Percentiles rank a stretch among this genome's conserved stretches.
These are phyloP conservation scores for Nothoprocta perdicaria DNA, from an alignment of 2,113 vertebrate species.

Conservation along the genomic window DNA sequence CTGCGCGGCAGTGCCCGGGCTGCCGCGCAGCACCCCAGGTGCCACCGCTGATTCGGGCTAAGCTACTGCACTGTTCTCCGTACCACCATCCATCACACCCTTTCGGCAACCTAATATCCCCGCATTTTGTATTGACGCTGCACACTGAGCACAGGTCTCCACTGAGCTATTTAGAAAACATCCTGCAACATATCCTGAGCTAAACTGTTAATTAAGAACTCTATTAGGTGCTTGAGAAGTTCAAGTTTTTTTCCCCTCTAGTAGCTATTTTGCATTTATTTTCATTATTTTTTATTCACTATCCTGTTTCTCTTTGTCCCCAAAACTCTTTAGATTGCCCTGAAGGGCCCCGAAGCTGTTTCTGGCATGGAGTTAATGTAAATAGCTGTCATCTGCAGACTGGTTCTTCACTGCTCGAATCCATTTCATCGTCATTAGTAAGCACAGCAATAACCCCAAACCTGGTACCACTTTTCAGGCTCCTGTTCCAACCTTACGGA, in stretches of 20 bases:
- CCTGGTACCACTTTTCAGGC: too few species aligned
- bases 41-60: accelerated
- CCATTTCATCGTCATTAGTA: accelerated
- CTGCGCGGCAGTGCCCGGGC: background rate
- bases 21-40: accelerated
- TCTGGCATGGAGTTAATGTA: background rate
- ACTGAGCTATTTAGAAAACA: background rate
- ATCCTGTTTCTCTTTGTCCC: background rate
- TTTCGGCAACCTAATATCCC: accelerated
- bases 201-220: background rate
- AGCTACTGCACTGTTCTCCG: background rate
- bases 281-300: background rate
- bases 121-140: background rate
- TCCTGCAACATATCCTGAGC: background rate
- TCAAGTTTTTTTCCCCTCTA: background rate
- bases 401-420: accelerated
- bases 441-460: background rate
- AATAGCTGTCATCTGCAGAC: background rate
- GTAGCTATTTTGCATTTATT: background rate
- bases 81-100: background rate
- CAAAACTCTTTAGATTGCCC: background rate
- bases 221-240: background rate
- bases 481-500: background rate
- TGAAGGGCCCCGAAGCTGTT: background rate
- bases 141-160: background rate